Evolutionary conservation across 2,888 invertebrate species (phyloP), one percentile per base, ranked within the genome.

Genomic region (Icerya purchasi): DNA sequence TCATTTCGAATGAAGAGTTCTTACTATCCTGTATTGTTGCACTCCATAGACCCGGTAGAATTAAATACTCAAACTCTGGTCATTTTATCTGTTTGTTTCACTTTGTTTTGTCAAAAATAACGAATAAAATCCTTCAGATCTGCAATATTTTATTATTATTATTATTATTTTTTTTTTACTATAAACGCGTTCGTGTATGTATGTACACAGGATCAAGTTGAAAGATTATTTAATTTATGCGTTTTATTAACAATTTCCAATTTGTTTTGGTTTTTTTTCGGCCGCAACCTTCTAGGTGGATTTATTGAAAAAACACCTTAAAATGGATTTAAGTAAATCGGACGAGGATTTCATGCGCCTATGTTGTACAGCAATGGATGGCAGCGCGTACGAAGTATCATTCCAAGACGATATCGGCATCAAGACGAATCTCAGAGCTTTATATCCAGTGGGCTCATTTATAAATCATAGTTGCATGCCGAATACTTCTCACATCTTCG

Each of bases 381-480:
- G 83, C 2, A 83, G 82, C 68, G 80, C 83, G 50, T 83, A 79
- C 68, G 80, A 82, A 74, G 79, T 60, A 36, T 36, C 75, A 64
- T 74, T 75, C 58, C 73, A 70, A 60, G 68, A 69, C 20, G 74
- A 69, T 63, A 74, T 71, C 62, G 73, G 72, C 10, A 53, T 18
- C 3, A 20, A 10, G 18, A 54, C 36, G 5, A 54, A 54, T 63
- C 14, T 77, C 63, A 74, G 81, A 63, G 84, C 81, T 14, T 70
- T 84, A 57, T 85, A 80, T 71, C 82, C 83, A 22, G 73, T 82
- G 61, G 76, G 79, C 1, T 77, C 79, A 52, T 71, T 83, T 62
- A 77, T 82, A 72, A 84, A 84, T 71, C 84, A 84, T 68, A 75
- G 73, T 60, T 85, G 85, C 68, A 71, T 75, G 23, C 79, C 84